These are phyloP conservation scores for Callospermophilus lateralis DNA, from an alignment of 2,113 vertebrate species.

Conservation along the genomic window DNA sequence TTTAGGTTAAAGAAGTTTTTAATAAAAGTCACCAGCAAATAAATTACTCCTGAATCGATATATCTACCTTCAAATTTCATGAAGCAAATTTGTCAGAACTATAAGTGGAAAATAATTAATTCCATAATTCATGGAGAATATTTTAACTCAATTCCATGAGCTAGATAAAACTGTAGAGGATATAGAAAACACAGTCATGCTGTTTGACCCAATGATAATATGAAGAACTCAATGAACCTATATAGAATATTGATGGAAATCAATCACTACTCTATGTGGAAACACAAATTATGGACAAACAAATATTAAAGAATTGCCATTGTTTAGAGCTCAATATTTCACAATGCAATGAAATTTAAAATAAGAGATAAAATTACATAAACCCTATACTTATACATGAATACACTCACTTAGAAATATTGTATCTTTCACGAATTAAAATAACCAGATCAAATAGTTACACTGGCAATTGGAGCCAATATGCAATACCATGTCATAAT, in stretches of 20 bases:
- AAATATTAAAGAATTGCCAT: not conserved
- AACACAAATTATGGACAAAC: not conserved
- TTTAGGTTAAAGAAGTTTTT: not conserved
- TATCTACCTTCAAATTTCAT: not conserved
- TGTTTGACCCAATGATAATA: not conserved
- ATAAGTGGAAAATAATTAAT: not conserved
- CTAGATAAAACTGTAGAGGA: not conserved
- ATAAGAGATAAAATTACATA: not conserved
- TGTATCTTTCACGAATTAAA: not conserved
- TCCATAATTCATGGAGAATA: not conserved
- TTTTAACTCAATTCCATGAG: not conserved
- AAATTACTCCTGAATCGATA: not conserved
- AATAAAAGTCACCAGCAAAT: not conserved
- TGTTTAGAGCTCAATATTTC: not conserved
- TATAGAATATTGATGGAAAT: not conserved
- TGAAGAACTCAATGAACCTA: not conserved
- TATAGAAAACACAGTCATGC: not conserved
- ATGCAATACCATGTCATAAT: not conserved
- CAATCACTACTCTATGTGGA: not conserved
- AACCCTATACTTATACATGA: not conserved
- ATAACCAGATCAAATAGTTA: not conserved
- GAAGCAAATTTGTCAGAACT: not conserved
- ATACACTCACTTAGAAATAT: not conserved
- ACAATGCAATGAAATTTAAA: not conserved
- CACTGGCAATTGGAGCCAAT: not conserved